Evolutionary conservation across 2,888 invertebrate genomes (phyloP), one percentile per base, ranked within the genome.

Genomic region (Heliconius aoede): DNA sequence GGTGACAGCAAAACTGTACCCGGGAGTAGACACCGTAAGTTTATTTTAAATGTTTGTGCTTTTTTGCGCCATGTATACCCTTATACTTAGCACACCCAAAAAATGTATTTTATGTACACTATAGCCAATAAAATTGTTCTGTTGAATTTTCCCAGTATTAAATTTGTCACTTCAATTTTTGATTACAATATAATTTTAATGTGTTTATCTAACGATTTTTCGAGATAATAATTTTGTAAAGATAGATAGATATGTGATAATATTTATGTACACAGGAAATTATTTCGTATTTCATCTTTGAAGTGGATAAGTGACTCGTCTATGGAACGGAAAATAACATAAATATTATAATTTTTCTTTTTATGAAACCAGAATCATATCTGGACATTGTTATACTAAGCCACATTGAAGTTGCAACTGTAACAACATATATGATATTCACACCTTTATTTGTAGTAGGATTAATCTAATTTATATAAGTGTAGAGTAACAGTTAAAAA

Each of bases 11-110:
- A 91, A 73, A 77, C 88, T 0, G 92, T 93, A 8, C 89, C 83
- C 15, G 91, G 92, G 3, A 93, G 92, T 78, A 84, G 94, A 80
- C 93, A 93, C 84, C 90, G 94, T 94, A 80, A 91, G 94, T 90
- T 72, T 13, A 67, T 69, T 61, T 46, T 24, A 2, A 4, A n/a
- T 32, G 32, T 62, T 30, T 62, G 32, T 7, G n/a, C 4, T 36
- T 32, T 32, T 46, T 46, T 15, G 46, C 18, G n/a, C n/a, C n/a
- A n/a, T n/a, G n/a, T n/a, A n/a, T n/a, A n/a, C n/a, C n/a, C n/a
- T n/a, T n/a, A n/a, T n/a, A n/a, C n/a, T n/a, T n/a, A n/a, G n/a
- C n/a, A n/a, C n/a, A n/a, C n/a, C n/a, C n/a, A n/a, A n/a, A n/a
- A n/a, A n/a, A n/a, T n/a, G n/a, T n/a, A n/a, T n/a, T n/a, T n/a